phyloP scores from a whole-genome alignment of 92 coral and sea anemone species.

The Actinernus sp. region DNA sequence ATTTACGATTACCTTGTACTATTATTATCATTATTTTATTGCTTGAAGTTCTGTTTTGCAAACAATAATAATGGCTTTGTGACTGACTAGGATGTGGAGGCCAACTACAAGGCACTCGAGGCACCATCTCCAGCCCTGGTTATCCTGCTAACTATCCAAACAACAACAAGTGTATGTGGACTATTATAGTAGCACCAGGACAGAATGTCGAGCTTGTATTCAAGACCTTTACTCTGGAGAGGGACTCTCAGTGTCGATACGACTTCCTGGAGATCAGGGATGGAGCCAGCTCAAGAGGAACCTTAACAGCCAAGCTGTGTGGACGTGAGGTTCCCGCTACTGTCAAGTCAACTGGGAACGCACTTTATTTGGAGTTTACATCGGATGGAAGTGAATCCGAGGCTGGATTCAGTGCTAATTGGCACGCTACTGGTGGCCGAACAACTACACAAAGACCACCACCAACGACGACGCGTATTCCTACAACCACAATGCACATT shows the following conservation, averaged over 20 bases:
- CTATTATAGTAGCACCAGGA: slow-evolving; percentile 38
- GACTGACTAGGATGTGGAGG: too few species aligned
- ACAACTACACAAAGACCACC: slow-evolving; percentile 11
- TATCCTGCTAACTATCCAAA: slow-evolving; percentile 52
- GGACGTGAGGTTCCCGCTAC: slow-evolving; percentile 61
- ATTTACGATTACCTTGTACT: too few species aligned
- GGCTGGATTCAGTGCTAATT: slow-evolving; percentile 66
- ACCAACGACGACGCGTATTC: not conserved
- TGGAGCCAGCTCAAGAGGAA: slow-evolving; percentile 37
- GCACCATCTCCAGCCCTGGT: slow-evolving; percentile 40
- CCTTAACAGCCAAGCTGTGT: slow-evolving; percentile 68
- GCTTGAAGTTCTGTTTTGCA: too few species aligned
- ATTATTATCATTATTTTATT: too few species aligned
- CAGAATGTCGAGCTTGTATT: slow-evolving; percentile 31
- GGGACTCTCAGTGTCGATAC: slow-evolving; percentile 50
- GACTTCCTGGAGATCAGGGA: slow-evolving; percentile 64
- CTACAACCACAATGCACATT: not conserved
- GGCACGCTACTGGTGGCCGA: slow-evolving; percentile 37
- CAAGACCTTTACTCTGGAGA: slow-evolving; percentile 30
- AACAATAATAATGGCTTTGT: too few species aligned
- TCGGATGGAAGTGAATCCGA: slow-evolving; percentile 66
- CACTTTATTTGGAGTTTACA: slow-evolving; percentile 65
- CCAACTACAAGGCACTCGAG: slow-evolving; percentile 21
- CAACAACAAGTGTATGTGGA: slow-evolving; percentile 50
- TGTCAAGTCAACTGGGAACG: slow-evolving; percentile 47